A percentile compares a stretch with the other conserved stretches of the same genome.
These are phyloP conservation scores for Eurystomus glaucurus DNA, from an alignment of 2,797 vertebrate genomes.

Conservation along the genomic window DNA sequence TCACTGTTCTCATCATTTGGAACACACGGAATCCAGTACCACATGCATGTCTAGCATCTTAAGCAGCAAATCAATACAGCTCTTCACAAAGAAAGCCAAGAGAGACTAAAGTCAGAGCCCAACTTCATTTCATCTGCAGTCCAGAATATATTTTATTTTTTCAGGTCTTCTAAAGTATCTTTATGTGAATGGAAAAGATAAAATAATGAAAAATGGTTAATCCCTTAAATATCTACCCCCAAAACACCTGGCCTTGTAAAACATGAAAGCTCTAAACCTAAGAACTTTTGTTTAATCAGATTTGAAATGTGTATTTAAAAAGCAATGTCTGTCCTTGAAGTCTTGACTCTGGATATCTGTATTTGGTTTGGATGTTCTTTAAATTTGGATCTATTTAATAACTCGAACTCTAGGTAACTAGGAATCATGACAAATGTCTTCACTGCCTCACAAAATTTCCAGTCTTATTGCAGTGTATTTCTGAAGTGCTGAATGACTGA, in stretches of 20 bases:
- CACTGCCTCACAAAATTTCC: neutral
- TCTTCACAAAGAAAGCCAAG: neutral
- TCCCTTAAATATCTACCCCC: neutral
- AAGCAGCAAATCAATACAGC: neutral
- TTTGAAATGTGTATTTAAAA: neutral
- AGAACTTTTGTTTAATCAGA: neutral
- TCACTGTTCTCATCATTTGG: neutral
- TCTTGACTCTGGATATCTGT: neutral
- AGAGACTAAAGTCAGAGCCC: neutral
- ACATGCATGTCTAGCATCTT: neutral
- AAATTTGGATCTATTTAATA: neutral
- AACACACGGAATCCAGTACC: neutral
- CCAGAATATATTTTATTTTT: neutral
- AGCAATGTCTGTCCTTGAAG: neutral
- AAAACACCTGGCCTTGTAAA: neutral
- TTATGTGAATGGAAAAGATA: neutral
- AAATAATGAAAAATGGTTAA: neutral
- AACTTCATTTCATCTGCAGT: neutral
- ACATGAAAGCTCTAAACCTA: neutral
- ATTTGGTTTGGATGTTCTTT: neutral
- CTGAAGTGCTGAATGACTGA: neutral
- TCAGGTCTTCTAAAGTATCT: neutral
- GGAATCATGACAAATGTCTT: neutral
- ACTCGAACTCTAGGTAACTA: slow-evolving; percentile 18
- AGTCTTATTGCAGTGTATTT: neutral